phyloP scores from a whole-genome alignment of 2,113 vertebrate species.

The Actenoides lindsayi region DNA sequence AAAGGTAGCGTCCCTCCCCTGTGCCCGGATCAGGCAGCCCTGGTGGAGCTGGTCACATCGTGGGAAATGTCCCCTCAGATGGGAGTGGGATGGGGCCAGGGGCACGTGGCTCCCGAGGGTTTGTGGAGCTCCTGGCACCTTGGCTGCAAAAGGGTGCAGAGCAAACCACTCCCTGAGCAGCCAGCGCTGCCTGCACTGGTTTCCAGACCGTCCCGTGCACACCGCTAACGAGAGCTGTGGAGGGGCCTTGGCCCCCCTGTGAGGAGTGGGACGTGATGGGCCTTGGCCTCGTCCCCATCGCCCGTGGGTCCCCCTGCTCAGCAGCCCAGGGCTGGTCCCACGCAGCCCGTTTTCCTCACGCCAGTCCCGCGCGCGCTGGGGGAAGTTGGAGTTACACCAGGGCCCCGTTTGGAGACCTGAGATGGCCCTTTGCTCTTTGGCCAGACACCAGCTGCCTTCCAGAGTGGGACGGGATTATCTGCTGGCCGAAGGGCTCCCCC shows the following conservation, averaged over 20 bases:
- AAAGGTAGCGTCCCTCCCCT: constrained; percentile 69
- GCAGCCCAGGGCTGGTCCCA: background rate
- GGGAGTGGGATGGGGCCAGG: background rate
- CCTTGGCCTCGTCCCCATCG: background rate
- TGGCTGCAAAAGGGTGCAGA: background rate
- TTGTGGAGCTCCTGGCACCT: background rate
- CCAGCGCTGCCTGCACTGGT: background rate
- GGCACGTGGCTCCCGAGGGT: background rate
- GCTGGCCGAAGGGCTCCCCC: constrained; percentile 83
- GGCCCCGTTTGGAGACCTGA: background rate
- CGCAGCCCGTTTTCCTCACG: rapidly evolving
- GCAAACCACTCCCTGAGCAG: background rate
- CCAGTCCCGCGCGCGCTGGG: background rate
- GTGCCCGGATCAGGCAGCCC: rapidly evolving
- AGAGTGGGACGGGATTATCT: constrained; percentile 92
- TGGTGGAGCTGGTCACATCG: rapidly evolving
- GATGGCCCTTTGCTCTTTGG: background rate
- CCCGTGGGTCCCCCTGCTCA: background rate
- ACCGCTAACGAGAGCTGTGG: rapidly evolving
- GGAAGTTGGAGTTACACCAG: background rate
- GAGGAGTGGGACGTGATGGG: background rate
- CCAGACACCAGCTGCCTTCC: constrained; percentile 81
- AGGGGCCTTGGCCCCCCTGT: background rate
- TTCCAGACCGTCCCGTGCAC: background rate
- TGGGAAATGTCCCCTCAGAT: background rate